A percentile compares a stretch with the other conserved stretches of the same genome.
Conservation (phyloP, 2,888 invertebrate genomes). For the Xestobium rufovillosum region DNA sequence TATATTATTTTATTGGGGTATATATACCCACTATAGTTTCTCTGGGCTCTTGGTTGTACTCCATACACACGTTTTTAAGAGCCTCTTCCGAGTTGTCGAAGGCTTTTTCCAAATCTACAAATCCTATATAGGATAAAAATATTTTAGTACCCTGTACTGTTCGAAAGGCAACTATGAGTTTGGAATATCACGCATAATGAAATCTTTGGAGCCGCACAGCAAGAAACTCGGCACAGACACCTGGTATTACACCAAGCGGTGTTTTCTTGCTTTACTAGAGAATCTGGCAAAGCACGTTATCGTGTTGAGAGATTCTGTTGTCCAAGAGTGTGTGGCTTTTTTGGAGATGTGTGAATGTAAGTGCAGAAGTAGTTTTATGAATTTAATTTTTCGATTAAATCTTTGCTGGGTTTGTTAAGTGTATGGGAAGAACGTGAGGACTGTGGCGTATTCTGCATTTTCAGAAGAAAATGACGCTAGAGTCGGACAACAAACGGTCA, state of each 20-base stretch:
- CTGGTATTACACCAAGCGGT: slow-evolving; percentile 96
- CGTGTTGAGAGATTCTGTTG: slow-evolving; percentile 75
- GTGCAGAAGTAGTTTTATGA: slow-evolving; percentile 19
- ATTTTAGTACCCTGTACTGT: slow-evolving; percentile 79
- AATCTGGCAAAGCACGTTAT: slow-evolving; percentile 87
- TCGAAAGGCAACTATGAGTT: slow-evolving; percentile 99
- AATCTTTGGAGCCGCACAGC: slow-evolving; percentile 89
- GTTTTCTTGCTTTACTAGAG: slow-evolving; percentile 87
- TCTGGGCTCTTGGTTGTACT: no score
- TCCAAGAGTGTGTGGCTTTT: slow-evolving; percentile 82
- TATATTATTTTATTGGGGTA: no score
- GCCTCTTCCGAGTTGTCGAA: no score
- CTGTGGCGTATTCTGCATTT: slow-evolving; percentile 74
- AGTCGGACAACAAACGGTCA: slow-evolving; percentile 80
- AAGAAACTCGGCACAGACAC: slow-evolving; percentile 96
- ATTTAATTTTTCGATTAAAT: slow-evolving; percentile 4
- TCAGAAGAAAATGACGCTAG: slow-evolving; percentile 59
- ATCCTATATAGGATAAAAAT: not conserved
- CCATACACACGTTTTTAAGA: no score
- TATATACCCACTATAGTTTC: no score
- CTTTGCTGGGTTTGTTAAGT: slow-evolving; percentile 45
- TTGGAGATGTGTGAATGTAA: slow-evolving; percentile 81
- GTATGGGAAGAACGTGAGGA: slow-evolving; percentile 76
- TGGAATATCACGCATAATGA: slow-evolving; percentile 94
- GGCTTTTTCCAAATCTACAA: no score